phyloP scores from a whole-genome alignment of 2,113 vertebrate genomes.

The Python bivittatus region DNA sequence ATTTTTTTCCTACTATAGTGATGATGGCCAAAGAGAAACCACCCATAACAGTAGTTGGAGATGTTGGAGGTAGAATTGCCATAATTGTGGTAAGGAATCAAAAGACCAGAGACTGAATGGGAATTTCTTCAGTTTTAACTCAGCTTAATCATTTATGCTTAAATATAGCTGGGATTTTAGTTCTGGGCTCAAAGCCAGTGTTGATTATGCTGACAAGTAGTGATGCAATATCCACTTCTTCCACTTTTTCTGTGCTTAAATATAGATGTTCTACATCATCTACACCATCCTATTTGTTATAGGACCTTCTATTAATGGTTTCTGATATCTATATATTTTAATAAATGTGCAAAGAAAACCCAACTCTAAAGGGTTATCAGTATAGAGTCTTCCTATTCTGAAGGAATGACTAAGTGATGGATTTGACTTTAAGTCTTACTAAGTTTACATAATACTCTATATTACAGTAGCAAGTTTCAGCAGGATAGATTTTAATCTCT shows the following conservation, averaged over 20 bases:
- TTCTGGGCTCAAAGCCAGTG: not conserved
- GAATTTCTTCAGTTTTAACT: slow-evolving; percentile 4
- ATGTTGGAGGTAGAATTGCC: slow-evolving; percentile 95
- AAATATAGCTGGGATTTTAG: not conserved
- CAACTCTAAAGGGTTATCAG: not conserved
- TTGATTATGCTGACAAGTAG: not conserved
- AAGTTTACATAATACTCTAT: not conserved
- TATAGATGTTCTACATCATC: slow-evolving; percentile 1
- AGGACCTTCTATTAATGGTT: not conserved
- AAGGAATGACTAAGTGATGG: not conserved
- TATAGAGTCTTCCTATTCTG: not conserved
- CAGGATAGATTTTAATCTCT: not conserved
- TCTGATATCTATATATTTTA: slow-evolving; percentile 7
- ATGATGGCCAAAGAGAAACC: slow-evolving; percentile 99
- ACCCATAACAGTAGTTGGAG: slow-evolving; percentile 96
- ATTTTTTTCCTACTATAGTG: slow-evolving; percentile 73
- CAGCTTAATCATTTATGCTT: slow-evolving; percentile 20
- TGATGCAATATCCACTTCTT: not conserved
- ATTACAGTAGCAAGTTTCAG: not conserved
- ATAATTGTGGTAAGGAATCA: slow-evolving; percentile 90
- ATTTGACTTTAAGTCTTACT: not conserved
- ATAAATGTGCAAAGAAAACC: not conserved
- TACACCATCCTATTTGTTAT: not conserved
- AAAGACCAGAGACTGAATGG: not conserved
- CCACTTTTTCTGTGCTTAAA: not conserved